Conservation (phyloP, 2,888 invertebrate genomes). For the Notocelia uddmanniana region DNA sequence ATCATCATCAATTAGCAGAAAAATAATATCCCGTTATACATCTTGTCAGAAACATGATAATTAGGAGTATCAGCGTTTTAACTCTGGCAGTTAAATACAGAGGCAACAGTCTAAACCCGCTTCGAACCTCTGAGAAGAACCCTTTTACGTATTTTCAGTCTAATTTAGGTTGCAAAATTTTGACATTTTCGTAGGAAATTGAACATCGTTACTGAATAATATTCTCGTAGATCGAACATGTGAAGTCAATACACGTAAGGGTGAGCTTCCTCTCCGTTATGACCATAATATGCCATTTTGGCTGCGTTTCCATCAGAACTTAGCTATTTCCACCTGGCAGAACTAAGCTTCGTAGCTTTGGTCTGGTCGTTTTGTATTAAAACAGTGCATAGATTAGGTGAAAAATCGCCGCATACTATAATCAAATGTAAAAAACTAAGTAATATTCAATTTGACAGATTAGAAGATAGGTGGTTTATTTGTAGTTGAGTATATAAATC, state of each 20-base stretch:
- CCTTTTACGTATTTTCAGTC: conserved; percentile 28
- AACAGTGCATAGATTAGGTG: background rate
- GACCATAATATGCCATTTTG: too few species aligned
- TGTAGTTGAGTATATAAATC: too few species aligned
- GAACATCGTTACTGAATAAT: background rate
- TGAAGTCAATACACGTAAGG: background rate
- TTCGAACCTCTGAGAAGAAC: conserved; percentile 62
- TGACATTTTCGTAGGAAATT: background rate
- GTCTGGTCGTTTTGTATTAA: background rate
- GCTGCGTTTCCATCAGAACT: background rate
- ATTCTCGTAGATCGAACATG: background rate
- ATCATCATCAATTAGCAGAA: conserved; percentile 8
- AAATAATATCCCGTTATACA: background rate
- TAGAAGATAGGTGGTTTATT: background rate
- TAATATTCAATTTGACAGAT: background rate
- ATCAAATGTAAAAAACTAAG: too few species aligned
- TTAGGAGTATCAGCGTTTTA: conserved; percentile 6
- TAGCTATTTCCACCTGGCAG: background rate
- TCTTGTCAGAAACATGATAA: background rate
- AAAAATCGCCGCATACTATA: too few species aligned
- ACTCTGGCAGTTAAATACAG: conserved; percentile 45
- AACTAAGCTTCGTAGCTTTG: background rate
- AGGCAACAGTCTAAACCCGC: conserved; percentile 54
- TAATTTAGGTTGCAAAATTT: background rate
- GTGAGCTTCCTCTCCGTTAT: too few species aligned